phyloP scores from a whole-genome alignment of 2,888 invertebrate genomes.

The Biston betularia region DNA sequence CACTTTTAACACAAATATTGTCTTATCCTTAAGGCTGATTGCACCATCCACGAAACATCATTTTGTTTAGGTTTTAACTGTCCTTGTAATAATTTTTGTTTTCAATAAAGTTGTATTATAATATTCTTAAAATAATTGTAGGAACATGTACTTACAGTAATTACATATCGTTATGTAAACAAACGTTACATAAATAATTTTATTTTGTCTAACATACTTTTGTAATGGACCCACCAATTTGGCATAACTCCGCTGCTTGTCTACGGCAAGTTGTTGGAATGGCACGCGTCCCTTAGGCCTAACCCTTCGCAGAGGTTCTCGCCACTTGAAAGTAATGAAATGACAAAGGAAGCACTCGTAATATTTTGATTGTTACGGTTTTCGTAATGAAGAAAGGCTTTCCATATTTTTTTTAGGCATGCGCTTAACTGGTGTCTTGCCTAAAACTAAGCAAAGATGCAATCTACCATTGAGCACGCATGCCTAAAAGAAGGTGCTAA shows the following conservation, averaged over 20 bases:
- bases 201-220: neutral
- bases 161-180: neutral
- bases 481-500: no score
- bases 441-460: no score
- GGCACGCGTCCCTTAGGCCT: slow-evolving; percentile 17
- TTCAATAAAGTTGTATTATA: no score
- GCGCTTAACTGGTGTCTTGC: no score
- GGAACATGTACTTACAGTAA: neutral
- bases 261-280: slow-evolving; percentile 9
- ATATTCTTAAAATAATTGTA: neutral
- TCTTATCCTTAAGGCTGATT: no score
- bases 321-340: slow-evolving; percentile 26
- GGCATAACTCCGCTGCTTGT: slow-evolving; percentile 25
- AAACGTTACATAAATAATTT: neutral
- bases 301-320: slow-evolving; percentile 19
- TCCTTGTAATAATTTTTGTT: no score
- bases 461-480: no score
- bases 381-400: neutral
- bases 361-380: slow-evolving; percentile 5
- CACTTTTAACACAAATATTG: neutral
- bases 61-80: no score
- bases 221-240: neutral
- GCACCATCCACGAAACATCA: no score
- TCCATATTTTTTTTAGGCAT: neutral
- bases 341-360: slow-evolving; percentile 12